Percentiles rank a stretch among this genome's conserved stretches.
Evolutionary conservation across 2,113 vertebrate genomes (phyloP).

Genomic region (Dicaeum eximium): DNA sequence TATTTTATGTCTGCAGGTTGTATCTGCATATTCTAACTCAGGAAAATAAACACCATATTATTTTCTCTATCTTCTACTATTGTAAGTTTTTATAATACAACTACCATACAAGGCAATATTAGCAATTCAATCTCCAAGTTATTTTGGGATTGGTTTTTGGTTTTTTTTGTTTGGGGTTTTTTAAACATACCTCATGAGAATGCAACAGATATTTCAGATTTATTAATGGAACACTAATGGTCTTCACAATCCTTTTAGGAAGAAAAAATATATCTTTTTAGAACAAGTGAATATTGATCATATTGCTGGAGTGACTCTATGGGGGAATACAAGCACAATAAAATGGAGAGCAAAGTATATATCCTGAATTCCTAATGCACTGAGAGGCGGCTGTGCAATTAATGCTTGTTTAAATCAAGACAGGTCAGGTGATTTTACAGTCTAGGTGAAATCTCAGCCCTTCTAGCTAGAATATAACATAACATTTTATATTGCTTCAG

Average conservation of each 20-base stretch:
- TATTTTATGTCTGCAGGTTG: background rate
- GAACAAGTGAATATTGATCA: conserved; percentile 7
- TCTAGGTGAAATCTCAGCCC: background rate
- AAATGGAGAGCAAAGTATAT: background rate
- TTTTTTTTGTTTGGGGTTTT: background rate
- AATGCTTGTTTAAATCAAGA: background rate
- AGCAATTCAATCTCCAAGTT: background rate
- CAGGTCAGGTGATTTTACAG: background rate
- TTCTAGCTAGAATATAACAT: background rate
- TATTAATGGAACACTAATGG: conserved; percentile 21
- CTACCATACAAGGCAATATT: background rate
- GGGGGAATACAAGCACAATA: background rate
- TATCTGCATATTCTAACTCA: background rate
- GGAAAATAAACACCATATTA: background rate
- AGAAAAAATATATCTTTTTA: background rate
- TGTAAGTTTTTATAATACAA: background rate
- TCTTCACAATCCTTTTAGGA: background rate
- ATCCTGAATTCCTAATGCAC: background rate
- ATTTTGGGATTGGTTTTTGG: background rate
- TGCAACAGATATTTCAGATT: background rate
- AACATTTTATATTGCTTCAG: background rate
- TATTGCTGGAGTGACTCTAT: background rate
- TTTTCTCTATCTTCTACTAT: background rate
- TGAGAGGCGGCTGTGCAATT: background rate
- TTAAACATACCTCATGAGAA: background rate